Base-by-base conservation (phyloP, 2,888 invertebrate species). In the Anodontia alba region DNA sequence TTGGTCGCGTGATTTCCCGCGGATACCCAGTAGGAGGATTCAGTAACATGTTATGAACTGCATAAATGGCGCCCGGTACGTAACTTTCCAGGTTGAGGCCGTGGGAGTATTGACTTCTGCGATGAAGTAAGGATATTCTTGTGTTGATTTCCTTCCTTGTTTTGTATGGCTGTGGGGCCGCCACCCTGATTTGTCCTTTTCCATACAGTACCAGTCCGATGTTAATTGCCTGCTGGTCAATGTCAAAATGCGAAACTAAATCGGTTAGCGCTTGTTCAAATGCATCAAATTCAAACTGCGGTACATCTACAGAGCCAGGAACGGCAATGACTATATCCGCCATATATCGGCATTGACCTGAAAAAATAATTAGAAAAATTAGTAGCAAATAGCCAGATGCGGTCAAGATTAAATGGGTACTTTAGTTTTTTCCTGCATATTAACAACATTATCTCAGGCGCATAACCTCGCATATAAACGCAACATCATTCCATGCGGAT, bases 191-290 rank as follows among this genome's bases (percentile, higher is more conserved):
- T 0, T 76, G 54, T n/a, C 42, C 51, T 42, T 69, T 36, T 0
- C 80, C 80, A 33, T 80, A 80, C 8, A 80, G 70, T 26, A 80
- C 46, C 17, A 80, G 66, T 17, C 80, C 80, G 31, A 80, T 77
- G 70, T 80, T 80, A 26, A 80, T 73, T 38, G 73, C 57, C 20
- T 51, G 54, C 15, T 68, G 73, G 20, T 73, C 66, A 3, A 80
- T 73, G 1, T 57, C 31, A 62, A 80, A 80, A 49, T 80, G 69
- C 23, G 51, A 72, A 10, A 66, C 31, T 23, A 80, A 70, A 1
- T 73, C 57, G 0, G 54, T 72, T 0, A 80, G 51, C 8, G 69
- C 62, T 0, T 38, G 38, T 36, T 80, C 80, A 29, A 80, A 76
- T 12, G 62, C 46, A 23, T 36, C 51, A 46, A 80, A 76, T 36